phyloP scores from a whole-genome alignment of 1,140 invertebrate genomes.

The Oscheius sp. region DNA sequence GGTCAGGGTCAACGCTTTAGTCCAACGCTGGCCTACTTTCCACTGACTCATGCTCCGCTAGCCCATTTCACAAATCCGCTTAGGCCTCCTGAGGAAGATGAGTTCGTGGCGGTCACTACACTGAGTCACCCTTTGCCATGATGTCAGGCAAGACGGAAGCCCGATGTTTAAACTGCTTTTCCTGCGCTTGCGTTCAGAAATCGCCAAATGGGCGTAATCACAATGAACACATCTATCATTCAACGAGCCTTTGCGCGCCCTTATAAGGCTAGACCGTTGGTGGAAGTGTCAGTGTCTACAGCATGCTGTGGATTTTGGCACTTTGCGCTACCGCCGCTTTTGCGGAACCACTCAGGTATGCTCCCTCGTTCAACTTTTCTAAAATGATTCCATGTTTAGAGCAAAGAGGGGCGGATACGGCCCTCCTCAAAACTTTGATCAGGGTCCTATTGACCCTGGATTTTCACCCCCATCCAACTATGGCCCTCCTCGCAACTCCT shows the following conservation, averaged over 20 bases:
- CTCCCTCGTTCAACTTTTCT: background rate
- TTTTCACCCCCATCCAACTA: too few species aligned
- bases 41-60: conserved; percentile 6
- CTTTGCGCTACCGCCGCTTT: background rate
- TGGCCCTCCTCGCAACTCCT: too few species aligned
- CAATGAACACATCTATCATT: background rate
- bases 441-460: too few species aligned
- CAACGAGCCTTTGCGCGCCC: background rate
- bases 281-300: background rate
- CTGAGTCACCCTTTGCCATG: background rate
- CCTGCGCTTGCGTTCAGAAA: background rate
- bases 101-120: background rate
- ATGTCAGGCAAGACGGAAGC: background rate
- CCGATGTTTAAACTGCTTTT: too few species aligned
- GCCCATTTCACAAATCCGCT: background rate
- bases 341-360: background rate
- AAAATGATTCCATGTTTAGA: background rate
- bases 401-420: background rate
- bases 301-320: background rate
- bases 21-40: background rate
- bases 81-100: background rate
- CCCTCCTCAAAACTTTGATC: background rate
- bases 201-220: conserved; percentile 7
- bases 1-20: conserved; percentile 11
- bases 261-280: conserved; percentile 6